A percentile compares a stretch with the other conserved stretches of the same genome.
Evolutionary conservation across 2,113 vertebrate genomes (phyloP).

Genomic region (Athene noctua): DNA sequence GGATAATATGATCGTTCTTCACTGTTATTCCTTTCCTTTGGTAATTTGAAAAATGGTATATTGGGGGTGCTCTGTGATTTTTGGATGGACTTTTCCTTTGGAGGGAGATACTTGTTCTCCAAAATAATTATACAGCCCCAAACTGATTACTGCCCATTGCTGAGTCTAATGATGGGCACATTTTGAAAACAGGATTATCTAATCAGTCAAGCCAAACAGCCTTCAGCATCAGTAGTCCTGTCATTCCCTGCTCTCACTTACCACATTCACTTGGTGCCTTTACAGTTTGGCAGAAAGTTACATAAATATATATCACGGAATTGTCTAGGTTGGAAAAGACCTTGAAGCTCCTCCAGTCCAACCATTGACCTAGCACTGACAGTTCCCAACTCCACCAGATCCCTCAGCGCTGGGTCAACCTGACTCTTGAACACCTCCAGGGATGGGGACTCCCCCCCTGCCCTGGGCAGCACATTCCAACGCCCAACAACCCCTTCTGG

Average conservation of each 20-base stretch:
- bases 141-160: not conserved
- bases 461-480: too few relatives aligned
- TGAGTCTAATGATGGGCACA: not conserved
- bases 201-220: not conserved
- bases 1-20: not conserved
- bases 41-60: not conserved
- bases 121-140: not conserved
- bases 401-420: too few relatives aligned
- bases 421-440: too few relatives aligned
- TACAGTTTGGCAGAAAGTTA: not conserved
- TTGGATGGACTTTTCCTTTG: not conserved
- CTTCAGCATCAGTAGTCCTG: not conserved
- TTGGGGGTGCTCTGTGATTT: not conserved
- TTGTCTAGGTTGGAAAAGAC: too few relatives aligned
- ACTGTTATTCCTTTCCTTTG: not conserved
- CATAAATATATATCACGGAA: too few relatives aligned
- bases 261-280: not conserved
- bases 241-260: not conserved
- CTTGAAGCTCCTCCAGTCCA: too few relatives aligned
- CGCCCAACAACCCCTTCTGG: too few relatives aligned
- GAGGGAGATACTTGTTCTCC: not conserved
- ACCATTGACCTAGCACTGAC: too few relatives aligned
- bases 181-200: not conserved
- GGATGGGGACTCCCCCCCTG: too few relatives aligned
- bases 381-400: too few relatives aligned